Conservation (phyloP, 2,113 vertebrate species). For the Murina feae region DNA sequence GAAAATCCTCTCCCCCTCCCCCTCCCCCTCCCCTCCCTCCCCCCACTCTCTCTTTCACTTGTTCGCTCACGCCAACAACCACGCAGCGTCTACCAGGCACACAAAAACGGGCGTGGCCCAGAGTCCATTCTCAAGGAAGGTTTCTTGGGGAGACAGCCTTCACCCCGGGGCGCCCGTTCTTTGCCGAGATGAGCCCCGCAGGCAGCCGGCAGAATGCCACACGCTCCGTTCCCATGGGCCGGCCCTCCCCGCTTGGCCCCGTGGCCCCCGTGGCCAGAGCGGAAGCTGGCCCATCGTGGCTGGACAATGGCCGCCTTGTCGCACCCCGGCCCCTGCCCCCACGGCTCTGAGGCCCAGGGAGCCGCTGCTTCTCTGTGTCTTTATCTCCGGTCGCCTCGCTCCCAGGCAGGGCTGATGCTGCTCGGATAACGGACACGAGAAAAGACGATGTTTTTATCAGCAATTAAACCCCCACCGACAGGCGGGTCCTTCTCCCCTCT, state of each 20-base stretch:
- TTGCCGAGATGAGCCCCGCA: too few species aligned
- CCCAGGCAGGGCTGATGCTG: not conserved
- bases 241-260: fast-evolving
- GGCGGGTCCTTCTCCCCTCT: not conserved
- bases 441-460: not conserved
- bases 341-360: not conserved
- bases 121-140: not conserved
- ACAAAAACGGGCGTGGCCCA: fast-evolving
- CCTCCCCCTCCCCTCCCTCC: fast-evolving
- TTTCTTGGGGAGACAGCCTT: too few species aligned
- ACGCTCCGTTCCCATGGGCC: fast-evolving
- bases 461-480: not conserved
- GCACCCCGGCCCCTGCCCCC: too few species aligned
- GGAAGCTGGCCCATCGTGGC: not conserved
- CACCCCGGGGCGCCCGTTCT: fast-evolving
- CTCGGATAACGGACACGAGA: not conserved
- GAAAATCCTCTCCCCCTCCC: not conserved
- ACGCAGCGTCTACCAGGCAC: fast-evolving
- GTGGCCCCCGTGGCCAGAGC: fast-evolving
- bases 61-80: not conserved
- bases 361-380: not conserved
- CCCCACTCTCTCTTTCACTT: fast-evolving
- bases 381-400: fast-evolving
- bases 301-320: not conserved
- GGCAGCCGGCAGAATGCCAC: fast-evolving